Percentiles rank a stretch among this genome's conserved stretches.
Conservation (phyloP, 2,113 vertebrate species). For the Mobula hypostoma region DNA sequence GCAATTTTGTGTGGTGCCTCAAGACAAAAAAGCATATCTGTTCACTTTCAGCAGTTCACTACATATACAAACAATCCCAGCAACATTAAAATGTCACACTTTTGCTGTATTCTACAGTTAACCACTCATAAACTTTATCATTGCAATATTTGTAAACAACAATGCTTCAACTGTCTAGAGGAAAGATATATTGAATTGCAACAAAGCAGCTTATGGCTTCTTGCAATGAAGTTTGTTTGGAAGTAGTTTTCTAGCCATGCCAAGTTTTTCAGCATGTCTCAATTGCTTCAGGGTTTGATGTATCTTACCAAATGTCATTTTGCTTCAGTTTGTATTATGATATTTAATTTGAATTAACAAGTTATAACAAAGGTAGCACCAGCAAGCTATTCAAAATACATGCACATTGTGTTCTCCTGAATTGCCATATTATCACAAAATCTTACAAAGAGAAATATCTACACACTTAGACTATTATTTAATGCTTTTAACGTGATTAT, state of each 20-base stretch:
- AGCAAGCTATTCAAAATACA: background rate
- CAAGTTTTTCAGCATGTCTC: background rate
- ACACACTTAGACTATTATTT: background rate
- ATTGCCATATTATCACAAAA: background rate
- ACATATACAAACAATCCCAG: background rate
- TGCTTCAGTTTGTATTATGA: background rate
- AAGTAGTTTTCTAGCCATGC: background rate
- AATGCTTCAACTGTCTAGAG: background rate
- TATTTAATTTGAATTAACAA: background rate
- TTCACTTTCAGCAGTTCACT: background rate
- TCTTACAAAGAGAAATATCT: background rate
- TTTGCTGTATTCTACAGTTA: background rate
- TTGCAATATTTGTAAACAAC: background rate
- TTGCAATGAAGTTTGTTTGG: background rate
- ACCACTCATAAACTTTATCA: background rate
- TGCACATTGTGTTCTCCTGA: background rate
- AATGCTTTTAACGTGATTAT: slow-evolving; percentile 14
- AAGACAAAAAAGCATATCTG: background rate
- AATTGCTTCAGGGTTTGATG: background rate
- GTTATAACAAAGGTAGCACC: background rate
- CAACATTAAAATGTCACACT: background rate
- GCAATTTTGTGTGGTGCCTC: background rate
- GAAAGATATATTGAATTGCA: background rate
- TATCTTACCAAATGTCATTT: background rate
- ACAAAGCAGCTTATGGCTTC: background rate